phyloP scores from a whole-genome alignment of 2,888 invertebrate species.

The Mythimna pallens region DNA sequence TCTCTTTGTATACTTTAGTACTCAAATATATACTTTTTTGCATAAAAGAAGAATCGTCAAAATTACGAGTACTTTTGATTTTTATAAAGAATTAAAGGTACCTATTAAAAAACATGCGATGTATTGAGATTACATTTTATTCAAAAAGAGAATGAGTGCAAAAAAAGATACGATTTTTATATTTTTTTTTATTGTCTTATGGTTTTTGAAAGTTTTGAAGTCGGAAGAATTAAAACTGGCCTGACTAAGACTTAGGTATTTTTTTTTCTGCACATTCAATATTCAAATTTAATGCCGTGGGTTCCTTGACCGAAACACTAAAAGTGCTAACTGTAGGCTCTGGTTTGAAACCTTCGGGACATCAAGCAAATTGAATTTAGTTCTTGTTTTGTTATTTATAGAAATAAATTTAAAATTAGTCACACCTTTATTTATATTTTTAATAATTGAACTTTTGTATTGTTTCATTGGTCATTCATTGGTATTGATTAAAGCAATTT shows the following conservation, averaged over 20 bases:
- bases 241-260: not conserved
- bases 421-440: conserved; percentile 34
- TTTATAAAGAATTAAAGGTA: no score
- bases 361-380: conserved; percentile 42
- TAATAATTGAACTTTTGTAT: conserved; percentile 6
- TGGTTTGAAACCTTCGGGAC: conserved; percentile 34
- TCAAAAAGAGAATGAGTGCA: no score
- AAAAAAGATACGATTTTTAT: no score
- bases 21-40: no score
- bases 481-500: no score
- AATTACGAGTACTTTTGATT: no score
- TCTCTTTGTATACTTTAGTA: no score
- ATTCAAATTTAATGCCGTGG: not conserved
- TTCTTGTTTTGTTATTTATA: conserved; percentile 35
- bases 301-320: conserved; percentile 21
- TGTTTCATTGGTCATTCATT: no score
- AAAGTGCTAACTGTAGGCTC: conserved; percentile 19
- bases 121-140: not conserved
- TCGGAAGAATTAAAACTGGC: not conserved
- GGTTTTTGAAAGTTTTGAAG: not conserved
- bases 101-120: not conserved
- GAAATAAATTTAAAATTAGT: conserved; percentile 47
- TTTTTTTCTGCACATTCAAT: not conserved
- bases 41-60: no score
- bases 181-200: no score